A percentile compares a stretch with the other conserved stretches of the same genome.
Evolutionary conservation across 2,113 vertebrate species (phyloP).

Genomic region (Balaenoptera acutorostrata): DNA sequence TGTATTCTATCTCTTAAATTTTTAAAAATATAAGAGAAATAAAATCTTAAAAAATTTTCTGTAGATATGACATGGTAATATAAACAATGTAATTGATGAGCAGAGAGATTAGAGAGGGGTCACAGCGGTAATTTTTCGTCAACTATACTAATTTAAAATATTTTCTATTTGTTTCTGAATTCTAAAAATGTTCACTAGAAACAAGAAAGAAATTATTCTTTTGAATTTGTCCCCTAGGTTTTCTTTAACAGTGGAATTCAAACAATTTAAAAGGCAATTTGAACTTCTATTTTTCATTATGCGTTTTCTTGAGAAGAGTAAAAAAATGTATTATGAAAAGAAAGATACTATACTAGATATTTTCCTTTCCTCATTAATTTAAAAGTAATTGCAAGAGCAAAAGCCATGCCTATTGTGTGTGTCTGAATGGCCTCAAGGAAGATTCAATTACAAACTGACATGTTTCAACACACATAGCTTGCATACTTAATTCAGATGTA

Average conservation of each 20-base stretch:
- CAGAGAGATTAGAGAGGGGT: not conserved
- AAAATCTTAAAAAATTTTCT: not conserved
- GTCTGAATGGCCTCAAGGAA: slow-evolving; percentile 44
- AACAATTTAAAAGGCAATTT: slow-evolving; percentile 59
- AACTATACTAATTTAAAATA: not conserved
- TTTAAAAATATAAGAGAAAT: not conserved
- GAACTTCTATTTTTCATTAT: slow-evolving; percentile 39
- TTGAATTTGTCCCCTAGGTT: not conserved
- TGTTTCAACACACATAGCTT: slow-evolving; percentile 40
- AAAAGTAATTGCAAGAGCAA: slow-evolving; percentile 62
- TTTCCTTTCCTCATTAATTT: slow-evolving; percentile 61
- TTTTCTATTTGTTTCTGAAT: not conserved
- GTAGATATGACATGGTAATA: not conserved
- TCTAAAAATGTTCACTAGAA: not conserved
- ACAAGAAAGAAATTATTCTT: not conserved
- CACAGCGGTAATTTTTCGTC: not conserved
- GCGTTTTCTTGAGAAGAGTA: slow-evolving; percentile 55
- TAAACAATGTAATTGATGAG: not conserved
- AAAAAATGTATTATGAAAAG: slow-evolving; percentile 36
- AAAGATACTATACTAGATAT: slow-evolving; percentile 29
- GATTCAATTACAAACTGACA: slow-evolving; percentile 60
- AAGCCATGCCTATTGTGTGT: not conserved
- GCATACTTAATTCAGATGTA: slow-evolving; percentile 44
- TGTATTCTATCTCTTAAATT: not conserved
- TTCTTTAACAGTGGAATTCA: slow-evolving; percentile 43